Evolutionary conservation across 2,888 invertebrate species (phyloP), one percentile per base, ranked within the genome.

Genomic region (Boloria selene): DNA sequence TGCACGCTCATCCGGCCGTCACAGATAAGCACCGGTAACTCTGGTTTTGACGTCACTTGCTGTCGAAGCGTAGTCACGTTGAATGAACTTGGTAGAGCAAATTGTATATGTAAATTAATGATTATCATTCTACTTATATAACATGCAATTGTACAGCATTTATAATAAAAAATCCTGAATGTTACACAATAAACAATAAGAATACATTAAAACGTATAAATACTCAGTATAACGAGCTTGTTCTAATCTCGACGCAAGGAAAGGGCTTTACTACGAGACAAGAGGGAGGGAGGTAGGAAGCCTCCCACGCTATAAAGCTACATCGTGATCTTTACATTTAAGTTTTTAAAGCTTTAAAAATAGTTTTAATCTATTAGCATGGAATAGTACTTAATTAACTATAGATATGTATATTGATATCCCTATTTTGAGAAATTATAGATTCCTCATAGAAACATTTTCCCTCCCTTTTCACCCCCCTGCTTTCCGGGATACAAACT

Each of bases 1-100:
- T 79, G 80, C 79, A 79, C 86, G 85, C 86, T 89, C 89, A 91
- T 90, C 90, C 89, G 87, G 80, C 86, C 81, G 83, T 81, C 83
- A 80, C 78, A 84, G 87, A 88, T 87, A 87, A 87, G 79, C 86
- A 70, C 75, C 80, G 79, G 79, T 79, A 78, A 77, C 81, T 78
- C 77, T 66, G 74, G 70, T 65, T 75, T 71, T 84, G 83, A 83
- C 83, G 84, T 85, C 83, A 82, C 72, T 31, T n/a, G 38, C 53
- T 45, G 45, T 52, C 66, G 16, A 45, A 45, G n/a, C 22, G 22
- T n/a, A 45, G 45, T 56, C 56, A 56, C 18, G 45, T 26, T 22
- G 2, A 45, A 44, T 17, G 17, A 22, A 26, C n/a, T 50, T 22
- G 49, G 31, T 47, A 63, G 38, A n/a, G 13, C n/a, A 49, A 63